Base-by-base conservation (phyloP, 1,140 invertebrate genomes). In the Choristoneura fumiferana region DNA sequence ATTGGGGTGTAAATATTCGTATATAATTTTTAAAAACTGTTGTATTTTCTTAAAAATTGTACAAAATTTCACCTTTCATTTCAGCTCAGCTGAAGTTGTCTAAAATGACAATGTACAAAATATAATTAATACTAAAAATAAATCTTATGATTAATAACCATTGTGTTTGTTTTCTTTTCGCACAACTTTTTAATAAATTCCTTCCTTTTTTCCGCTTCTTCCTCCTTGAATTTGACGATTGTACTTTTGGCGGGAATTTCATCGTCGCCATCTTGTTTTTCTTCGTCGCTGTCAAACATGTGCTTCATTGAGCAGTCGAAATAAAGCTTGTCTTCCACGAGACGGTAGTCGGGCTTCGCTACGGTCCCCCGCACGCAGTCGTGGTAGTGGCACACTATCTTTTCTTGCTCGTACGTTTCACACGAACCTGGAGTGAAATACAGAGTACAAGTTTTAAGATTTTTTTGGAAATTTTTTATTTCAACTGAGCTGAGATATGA, bases 381-480 rank as follows among this genome's bases (percentile, higher is more conserved):
- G 63, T 92, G 87, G 78, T 92, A 94, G 52, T 89, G 77, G 36
- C 90, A 81, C 2, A 94, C 92, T 6, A 90, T 87, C 65, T 91
- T 89, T 78, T 94, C 93, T 77, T 95, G 94, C 58, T 91, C 90
- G 22, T 89, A 81, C 0, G 93, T 94, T 73, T 95, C 94, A 33
- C 94, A 91, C 8, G 94, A 94, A 53, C 92, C 92, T 57, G 91
- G 6, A 29, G 6, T 3, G 6, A 72, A 76, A 57, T 13, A 22
- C 1, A 34, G 39, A 34, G 18, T 39, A 40, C n/a, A n/a, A n/a
- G n/a, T n/a, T n/a, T n/a, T n/a, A n/a, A n/a, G n/a, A n/a, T n/a
- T n/a, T n/a, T n/a, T n/a, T n/a, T n/a, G n/a, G n/a, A n/a, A n/a
- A n/a, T n/a, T n/a, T n/a, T n/a, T n/a, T n/a, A n/a, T n/a, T n/a